Evolutionary conservation across 2,888 invertebrate genomes (phyloP).

Genomic region (Eupeodes luniger): DNA sequence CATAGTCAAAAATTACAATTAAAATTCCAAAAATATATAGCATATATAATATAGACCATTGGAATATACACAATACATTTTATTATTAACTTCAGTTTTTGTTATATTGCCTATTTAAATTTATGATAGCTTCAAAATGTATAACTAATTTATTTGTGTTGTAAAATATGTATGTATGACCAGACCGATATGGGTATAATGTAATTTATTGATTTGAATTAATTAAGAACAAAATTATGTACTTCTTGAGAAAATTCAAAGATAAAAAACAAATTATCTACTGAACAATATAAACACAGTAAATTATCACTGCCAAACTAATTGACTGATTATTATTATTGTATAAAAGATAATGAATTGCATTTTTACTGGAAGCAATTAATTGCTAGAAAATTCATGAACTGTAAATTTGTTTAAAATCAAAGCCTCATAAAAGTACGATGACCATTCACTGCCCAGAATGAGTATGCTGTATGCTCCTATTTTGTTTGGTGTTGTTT

Average conservation of each 20-base stretch:
- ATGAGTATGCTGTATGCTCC: not conserved
- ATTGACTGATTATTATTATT: slow-evolving; percentile 63
- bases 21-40: too few species aligned
- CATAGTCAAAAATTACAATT: too few species aligned
- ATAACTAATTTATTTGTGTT: not conserved
- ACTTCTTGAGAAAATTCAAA: slow-evolving; percentile 1
- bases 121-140: not conserved
- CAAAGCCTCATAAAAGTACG: not conserved
- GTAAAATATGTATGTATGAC: not conserved
- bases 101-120: too few species aligned
- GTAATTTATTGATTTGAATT: not conserved
- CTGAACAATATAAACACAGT: slow-evolving; percentile 43
- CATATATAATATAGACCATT: too few species aligned
- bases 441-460: too few species aligned
- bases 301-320: slow-evolving; percentile 73
- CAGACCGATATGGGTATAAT: not conserved
- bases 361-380: not conserved
- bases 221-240: not conserved
- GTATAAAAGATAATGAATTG: not conserved
- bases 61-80: too few species aligned
- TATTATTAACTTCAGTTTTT: too few species aligned
- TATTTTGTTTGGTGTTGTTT: not conserved
- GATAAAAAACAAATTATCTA: not conserved
- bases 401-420: slow-evolving; percentile 6
- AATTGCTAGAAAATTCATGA: slow-evolving; percentile 9